A percentile compares a stretch with the other conserved stretches of the same genome.
phyloP scores from a whole-genome alignment of 2,797 vertebrate genomes.

The Danio albolineatus region DNA sequence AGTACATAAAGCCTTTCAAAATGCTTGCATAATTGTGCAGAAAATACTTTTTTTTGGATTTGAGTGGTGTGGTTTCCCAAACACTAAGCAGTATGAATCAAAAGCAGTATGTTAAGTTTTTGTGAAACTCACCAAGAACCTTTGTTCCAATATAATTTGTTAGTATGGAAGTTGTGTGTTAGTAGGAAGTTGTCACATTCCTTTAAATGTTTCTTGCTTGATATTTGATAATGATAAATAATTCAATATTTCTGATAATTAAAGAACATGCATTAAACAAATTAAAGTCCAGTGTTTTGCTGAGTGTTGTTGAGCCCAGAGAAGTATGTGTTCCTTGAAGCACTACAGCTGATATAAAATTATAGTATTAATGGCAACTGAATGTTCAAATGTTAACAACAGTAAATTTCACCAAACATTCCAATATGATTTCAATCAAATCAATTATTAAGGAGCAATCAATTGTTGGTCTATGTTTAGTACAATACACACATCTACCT shows the following conservation, averaged over 20 bases:
- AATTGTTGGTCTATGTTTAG: slow-evolving; percentile 35
- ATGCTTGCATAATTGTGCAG: background rate
- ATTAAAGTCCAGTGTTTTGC: slow-evolving; percentile 32
- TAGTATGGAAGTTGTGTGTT: background rate
- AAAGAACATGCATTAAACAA: background rate
- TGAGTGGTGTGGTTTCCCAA: background rate
- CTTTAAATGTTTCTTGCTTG: background rate
- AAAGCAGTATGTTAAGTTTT: background rate
- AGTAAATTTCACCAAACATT: slow-evolving; percentile 41
- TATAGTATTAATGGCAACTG: slow-evolving; percentile 16
- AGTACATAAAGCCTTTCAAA: background rate
- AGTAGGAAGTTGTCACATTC: background rate
- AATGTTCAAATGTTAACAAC: slow-evolving; percentile 41
- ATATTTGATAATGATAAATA: background rate
- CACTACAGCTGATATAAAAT: slow-evolving; percentile 29
- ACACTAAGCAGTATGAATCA: background rate
- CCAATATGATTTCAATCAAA: slow-evolving; percentile 35
- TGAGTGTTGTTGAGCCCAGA: slow-evolving; percentile 1
- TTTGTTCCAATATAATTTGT: background rate
- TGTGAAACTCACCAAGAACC: background rate
- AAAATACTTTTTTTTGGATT: slow-evolving; percentile 1
- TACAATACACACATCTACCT: slow-evolving; percentile 69
- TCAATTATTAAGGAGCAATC: slow-evolving; percentile 43
- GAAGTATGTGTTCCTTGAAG: slow-evolving; percentile 15
- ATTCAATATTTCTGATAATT: slow-evolving; percentile 1